phyloP scores from a whole-genome alignment of 2,888 invertebrate species.

The Panopea generosa region DNA sequence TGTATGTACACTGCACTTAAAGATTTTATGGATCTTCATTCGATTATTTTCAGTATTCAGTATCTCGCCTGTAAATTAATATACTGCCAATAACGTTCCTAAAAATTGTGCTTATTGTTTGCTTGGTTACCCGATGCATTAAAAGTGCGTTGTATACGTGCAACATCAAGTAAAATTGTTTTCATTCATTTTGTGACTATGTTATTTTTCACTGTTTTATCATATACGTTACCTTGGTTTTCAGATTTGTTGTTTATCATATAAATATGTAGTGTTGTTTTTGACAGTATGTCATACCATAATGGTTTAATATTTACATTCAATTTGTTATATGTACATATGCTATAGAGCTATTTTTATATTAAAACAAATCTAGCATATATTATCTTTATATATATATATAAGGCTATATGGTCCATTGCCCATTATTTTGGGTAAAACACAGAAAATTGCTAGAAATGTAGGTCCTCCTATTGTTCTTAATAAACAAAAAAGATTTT shows the following conservation, averaged over 20 bases:
- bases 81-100: neutral
- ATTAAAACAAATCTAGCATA: conserved; percentile 64
- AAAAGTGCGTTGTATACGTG: neutral
- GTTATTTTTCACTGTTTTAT: conserved; percentile 22
- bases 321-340: conserved; percentile 59
- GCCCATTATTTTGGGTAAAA: conserved; percentile 47
- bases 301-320: conserved; percentile 44
- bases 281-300: conserved; percentile 34
- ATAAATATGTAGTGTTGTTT: conserved; percentile 37
- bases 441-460: conserved; percentile 69
- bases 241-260: conserved; percentile 15
- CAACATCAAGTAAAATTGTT: neutral
- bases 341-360: conserved; percentile 67
- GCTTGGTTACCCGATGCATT: neutral
- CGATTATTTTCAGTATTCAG: too few relatives aligned
- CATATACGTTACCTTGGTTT: conserved; percentile 26
- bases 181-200: conserved; percentile 3
- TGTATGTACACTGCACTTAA: too few relatives aligned
- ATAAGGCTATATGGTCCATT: conserved; percentile 51
- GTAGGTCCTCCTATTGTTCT: conserved; percentile 76
- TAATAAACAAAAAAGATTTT: conserved; percentile 73
- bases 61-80: too few relatives aligned
- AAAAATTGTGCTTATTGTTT: neutral
- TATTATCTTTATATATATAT: conserved; percentile 53
- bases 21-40: too few relatives aligned